These are phyloP conservation scores for Hyles euphorbiae DNA, from an alignment of 1,140 invertebrate species.

Conservation along the genomic window DNA sequence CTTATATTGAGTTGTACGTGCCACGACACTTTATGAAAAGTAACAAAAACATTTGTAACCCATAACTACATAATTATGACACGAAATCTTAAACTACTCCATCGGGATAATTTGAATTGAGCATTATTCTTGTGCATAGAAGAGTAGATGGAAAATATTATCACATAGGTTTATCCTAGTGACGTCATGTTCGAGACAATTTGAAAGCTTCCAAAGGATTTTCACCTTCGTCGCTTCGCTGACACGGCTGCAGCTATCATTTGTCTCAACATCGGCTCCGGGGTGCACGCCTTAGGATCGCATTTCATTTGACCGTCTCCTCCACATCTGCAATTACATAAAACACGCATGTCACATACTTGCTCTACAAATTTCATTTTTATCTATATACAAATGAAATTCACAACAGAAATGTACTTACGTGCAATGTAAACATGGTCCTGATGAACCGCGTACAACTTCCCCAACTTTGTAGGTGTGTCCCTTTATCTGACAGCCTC, in stretches of 20 bases:
- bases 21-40: slow-evolving; percentile 56
- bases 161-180: slow-evolving; percentile 55
- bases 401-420: slow-evolving; percentile 76
- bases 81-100: slow-evolving; percentile 70
- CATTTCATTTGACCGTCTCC: slow-evolving; percentile 94
- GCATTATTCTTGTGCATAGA: slow-evolving; percentile 72
- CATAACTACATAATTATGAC: slow-evolving; percentile 67
- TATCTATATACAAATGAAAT: too few species aligned
- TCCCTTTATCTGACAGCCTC: slow-evolving; percentile 90
- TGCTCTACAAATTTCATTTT: too few species aligned
- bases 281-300: slow-evolving; percentile 90
- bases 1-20: slow-evolving; percentile 51
- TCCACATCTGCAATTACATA: slow-evolving; percentile 83
- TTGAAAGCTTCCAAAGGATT: slow-evolving; percentile 29
- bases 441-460: slow-evolving; percentile 87
- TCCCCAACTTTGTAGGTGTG: slow-evolving; percentile 90
- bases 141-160: slow-evolving; percentile 59
- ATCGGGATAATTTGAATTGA: slow-evolving; percentile 64
- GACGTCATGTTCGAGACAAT: slow-evolving; percentile 37
- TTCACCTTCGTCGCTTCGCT: slow-evolving; percentile 85
- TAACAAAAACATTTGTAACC: slow-evolving; percentile 47
- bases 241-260: slow-evolving; percentile 88
- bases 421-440: slow-evolving; percentile 94
- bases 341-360: neutral
- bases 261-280: slow-evolving; percentile 90